Percentiles rank a stretch among this genome's conserved stretches.
Evolutionary conservation across 1,140 invertebrate genomes (phyloP).

Genomic region (Drosophila aff.): DNA sequence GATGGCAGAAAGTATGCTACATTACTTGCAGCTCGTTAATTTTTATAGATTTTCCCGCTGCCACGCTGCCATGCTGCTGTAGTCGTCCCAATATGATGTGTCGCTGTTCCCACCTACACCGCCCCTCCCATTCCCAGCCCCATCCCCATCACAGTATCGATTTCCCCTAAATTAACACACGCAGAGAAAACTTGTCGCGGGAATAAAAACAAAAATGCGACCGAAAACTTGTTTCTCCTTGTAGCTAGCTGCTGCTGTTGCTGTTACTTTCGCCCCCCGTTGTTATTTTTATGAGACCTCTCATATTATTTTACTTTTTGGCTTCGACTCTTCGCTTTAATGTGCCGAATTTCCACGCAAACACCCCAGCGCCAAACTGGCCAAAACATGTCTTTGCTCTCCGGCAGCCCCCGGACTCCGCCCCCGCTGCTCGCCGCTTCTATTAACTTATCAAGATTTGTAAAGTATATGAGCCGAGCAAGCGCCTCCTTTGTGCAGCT

Average conservation of each 20-base stretch:
- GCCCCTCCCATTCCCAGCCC: background rate
- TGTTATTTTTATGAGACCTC: slow-evolving; percentile 79
- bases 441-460: slow-evolving; percentile 83
- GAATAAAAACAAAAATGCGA: slow-evolving; percentile 20
- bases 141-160: slow-evolving; percentile 52
- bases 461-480: slow-evolving; percentile 82
- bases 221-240: slow-evolving; percentile 34
- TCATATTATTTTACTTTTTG: slow-evolving; percentile 74
- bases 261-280: slow-evolving; percentile 57
- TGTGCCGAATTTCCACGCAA: slow-evolving; percentile 60
- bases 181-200: slow-evolving; percentile 43
- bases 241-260: slow-evolving; percentile 32
- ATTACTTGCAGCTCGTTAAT: slow-evolving; percentile 81
- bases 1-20: slow-evolving; percentile 77
- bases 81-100: slow-evolving; percentile 65
- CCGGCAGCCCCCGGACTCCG: slow-evolving; percentile 26
- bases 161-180: slow-evolving; percentile 79
- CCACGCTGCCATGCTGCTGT: slow-evolving; percentile 5
- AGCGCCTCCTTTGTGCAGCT: slow-evolving; percentile 59
- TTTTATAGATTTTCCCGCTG: slow-evolving; percentile 68
- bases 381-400: slow-evolving; percentile 82
- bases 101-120: slow-evolving; percentile 50
- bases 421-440: slow-evolving; percentile 27
- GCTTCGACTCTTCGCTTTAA: slow-evolving; percentile 59
- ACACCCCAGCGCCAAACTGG: slow-evolving; percentile 44